Evolutionary conservation across 2,888 invertebrate species (phyloP), one percentile per base, ranked within the genome.

Genomic region (Gibbula magus): DNA sequence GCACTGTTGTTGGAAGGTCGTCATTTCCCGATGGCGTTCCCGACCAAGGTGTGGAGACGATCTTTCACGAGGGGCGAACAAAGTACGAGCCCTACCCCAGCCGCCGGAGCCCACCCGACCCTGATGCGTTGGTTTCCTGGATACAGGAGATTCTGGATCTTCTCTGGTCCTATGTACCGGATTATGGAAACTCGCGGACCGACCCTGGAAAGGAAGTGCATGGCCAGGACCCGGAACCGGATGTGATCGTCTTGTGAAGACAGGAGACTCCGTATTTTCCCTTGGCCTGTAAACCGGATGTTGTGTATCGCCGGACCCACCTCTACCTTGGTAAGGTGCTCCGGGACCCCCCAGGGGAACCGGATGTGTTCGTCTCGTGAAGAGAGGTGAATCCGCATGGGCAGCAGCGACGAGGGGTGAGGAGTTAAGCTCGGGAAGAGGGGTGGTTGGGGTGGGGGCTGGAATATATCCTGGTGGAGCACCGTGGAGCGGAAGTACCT

Each of bases 1-100:
- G 18, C 75, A 53, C n/a, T 75, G 75, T 32, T 75, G 29, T 32
- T 75, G 75, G 54, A 75, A 75, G 0, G 35, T 25, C 29, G 75
- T 75, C 20, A 75, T 54, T 54, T 75, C 75, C 8, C 35, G 39
- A 70, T 70, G 70, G 2, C 70, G 70, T 10, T 70, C 70, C 18
- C 22, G 22, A 20, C 20, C 20, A 7, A 52, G 52, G 52, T 8
- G 10, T 13, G 8, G 8, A 18, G 52, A 8, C 22, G 32, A 53
- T 54, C 32, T n/a, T 13, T 18, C 20, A 7, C 75, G 54, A 54
- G 52, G 16, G 54, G 25, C n/a, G 54, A 52, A 29, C 22, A 22
- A 16, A 3, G 53, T n/a, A 4, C 53, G 10, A 32, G 29, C 54
- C 3, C 25, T 7, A 8, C 53, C n/a, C 75, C 32, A 53, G 8